A percentile compares a stretch with the other conserved stretches of the same genome.
These are phyloP conservation scores for Pitangus sulphuratus DNA, from an alignment of 2,797 vertebrate species.

Conservation along the genomic window DNA sequence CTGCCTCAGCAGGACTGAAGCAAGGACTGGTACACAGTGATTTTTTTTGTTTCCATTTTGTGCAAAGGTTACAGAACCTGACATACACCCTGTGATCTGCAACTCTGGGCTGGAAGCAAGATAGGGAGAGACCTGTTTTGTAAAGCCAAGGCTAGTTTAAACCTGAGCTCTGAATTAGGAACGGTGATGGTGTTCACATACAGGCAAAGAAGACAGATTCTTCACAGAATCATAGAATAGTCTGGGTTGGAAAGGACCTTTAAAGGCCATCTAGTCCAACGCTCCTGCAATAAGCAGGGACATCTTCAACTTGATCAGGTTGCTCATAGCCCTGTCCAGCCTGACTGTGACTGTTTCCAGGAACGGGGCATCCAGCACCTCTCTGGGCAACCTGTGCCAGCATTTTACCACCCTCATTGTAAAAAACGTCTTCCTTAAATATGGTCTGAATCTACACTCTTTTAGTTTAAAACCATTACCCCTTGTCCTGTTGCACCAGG, in stretches of 20 bases:
- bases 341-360: not conserved
- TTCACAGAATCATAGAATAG: not conserved
- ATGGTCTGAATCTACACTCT: not conserved
- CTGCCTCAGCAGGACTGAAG: not conserved
- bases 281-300: not conserved
- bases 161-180: not conserved
- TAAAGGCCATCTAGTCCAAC: not conserved
- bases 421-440: not conserved
- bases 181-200: fast-evolving
- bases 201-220: not conserved
- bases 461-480: not conserved
- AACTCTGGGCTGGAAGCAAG: not conserved
- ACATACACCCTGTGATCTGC: not conserved
- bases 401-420: not conserved
- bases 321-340: not conserved
- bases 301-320: not conserved
- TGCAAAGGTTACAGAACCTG: not conserved
- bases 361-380: not conserved
- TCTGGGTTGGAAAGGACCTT: not conserved
- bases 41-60: not conserved
- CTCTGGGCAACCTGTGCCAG: not conserved
- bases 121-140: not conserved
- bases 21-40: not conserved
- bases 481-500: not conserved
- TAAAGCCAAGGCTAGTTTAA: not conserved